These are phyloP conservation scores for Scyliorhinus canicula DNA, from an alignment of 2,797 vertebrate genomes.

Conservation along the genomic window DNA sequence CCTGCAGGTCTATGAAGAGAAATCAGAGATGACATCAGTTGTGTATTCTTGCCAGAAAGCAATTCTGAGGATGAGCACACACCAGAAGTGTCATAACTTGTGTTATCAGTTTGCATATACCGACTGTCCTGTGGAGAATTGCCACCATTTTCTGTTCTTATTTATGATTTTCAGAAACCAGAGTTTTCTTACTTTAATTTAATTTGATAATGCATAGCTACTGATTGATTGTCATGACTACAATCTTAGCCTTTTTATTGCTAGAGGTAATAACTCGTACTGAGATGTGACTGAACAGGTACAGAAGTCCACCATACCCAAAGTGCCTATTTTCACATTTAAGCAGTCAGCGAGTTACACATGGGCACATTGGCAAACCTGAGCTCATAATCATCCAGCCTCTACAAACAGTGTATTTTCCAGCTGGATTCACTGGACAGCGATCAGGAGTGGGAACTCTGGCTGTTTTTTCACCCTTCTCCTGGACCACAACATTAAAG, in stretches of 20 bases:
- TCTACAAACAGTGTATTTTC: background rate
- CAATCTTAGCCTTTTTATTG: background rate
- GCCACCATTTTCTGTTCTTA: background rate
- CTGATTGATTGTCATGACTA: too few species aligned
- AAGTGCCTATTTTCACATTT: background rate
- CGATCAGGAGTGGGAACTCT: too few species aligned
- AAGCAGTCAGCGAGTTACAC: background rate
- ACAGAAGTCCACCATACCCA: background rate
- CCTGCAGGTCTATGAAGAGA: background rate
- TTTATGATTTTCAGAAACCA: background rate
- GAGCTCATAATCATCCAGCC: background rate
- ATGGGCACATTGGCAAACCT: background rate
- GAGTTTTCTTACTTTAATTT: background rate
- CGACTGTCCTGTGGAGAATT: background rate
- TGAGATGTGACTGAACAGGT: background rate
- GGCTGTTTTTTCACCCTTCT: too few species aligned
- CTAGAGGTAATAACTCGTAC: background rate
- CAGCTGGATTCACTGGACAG: background rate
- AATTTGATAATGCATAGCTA: too few species aligned
- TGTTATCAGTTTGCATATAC: background rate
- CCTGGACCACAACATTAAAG: too few species aligned
- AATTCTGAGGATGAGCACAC: background rate
- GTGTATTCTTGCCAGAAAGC: too few species aligned
- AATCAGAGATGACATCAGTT: background rate
- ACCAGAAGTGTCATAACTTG: background rate